Evolutionary conservation across 2,113 vertebrate species (phyloP), one percentile per base, ranked within the genome.

Genomic region (Nannobrachium achirus): DNA sequence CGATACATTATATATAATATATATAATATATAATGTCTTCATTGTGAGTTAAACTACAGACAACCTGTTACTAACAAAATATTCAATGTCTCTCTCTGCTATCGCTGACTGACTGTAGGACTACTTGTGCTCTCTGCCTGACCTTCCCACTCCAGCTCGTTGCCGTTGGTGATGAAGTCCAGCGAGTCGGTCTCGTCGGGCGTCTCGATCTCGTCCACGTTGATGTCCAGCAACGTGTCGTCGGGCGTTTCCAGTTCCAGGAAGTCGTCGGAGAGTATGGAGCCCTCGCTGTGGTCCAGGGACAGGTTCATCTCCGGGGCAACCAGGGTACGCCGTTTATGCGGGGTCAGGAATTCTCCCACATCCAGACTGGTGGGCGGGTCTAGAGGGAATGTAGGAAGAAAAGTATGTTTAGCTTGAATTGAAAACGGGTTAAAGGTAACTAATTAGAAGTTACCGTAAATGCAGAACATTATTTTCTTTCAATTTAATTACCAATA

Each of bases 101-200:
- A 4, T 60, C 40, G 10, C 52, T 1, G 0, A 1, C n/a, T 48
- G 42, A 39, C 13, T 8, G 33, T 2, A 16, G n/a, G 10, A 0
- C 10, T 3, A 33, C 4, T 46, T 59, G 20, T 16, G n/a, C 56
- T 15, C 38, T n/a, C 0, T 13, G 33, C 45, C 95, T 91, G 72
- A 98, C 97, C 97, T 92, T 99, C 97, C 97, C 97, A 99, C 75
- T 99, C 97, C 78, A 99, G 87, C 8, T 99, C 97, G 0, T 97
- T 97, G 44, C 95, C 95, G 0, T 95, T 97, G 0, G 94, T 95
- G 62, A 96, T 89, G 71, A 97, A 98, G 73, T 98, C 97, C 0
- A 99, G 92, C 0, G 97, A 99, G 79, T 99, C 97, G 0, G 96
- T 97, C 75, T 99, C 97, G 0, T 98, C 97, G 0, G 97, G 97